phyloP scores from a whole-genome alignment of 2,888 invertebrate genomes.

The Conchocele bisecta region DNA sequence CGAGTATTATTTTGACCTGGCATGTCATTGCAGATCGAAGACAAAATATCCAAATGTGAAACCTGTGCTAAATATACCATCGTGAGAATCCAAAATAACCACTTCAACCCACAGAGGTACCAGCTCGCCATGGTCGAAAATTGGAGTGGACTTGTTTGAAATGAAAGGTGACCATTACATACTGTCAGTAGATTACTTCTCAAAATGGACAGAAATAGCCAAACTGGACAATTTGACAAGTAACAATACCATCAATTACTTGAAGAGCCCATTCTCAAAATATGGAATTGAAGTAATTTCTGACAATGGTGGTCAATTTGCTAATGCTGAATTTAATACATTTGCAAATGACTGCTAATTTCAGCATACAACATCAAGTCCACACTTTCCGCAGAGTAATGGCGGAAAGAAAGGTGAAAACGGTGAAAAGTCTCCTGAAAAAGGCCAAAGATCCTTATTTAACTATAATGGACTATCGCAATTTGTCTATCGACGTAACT shows the following conservation, averaged over 20 bases:
- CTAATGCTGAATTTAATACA: neutral
- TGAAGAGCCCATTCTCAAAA: constrained; percentile 38
- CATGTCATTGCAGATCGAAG: constrained; percentile 26
- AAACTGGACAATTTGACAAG: constrained; percentile 29
- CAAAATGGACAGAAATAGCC: constrained; percentile 44
- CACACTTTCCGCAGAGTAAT: constrained; percentile 11
- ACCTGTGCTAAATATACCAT: constrained; percentile 16
- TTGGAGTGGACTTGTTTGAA: constrained; percentile 43
- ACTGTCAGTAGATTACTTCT: constrained; percentile 44
- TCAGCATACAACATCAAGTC: constrained; percentile 9
- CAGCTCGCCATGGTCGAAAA: constrained; percentile 44
- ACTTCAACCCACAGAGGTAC: constrained; percentile 41
- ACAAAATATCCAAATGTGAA: constrained; percentile 28
- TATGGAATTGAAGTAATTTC: constrained; percentile 18
- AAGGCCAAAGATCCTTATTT: constrained; percentile 17
- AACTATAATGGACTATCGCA: constrained; percentile 4
- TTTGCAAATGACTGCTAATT: constrained; percentile 5
- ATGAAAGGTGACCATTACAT: constrained; percentile 36
- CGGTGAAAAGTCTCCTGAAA: constrained; percentile 15
- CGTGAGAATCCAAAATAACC: constrained; percentile 36
- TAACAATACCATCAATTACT: constrained; percentile 14
- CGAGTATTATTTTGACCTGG: constrained; percentile 43
- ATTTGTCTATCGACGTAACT: neutral
- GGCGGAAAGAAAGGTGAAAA: constrained; percentile 18
- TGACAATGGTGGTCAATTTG: constrained; percentile 17